Base-by-base conservation (phyloP, 2,113 vertebrate genomes). In the Petrocephalus microphthalmus region DNA sequence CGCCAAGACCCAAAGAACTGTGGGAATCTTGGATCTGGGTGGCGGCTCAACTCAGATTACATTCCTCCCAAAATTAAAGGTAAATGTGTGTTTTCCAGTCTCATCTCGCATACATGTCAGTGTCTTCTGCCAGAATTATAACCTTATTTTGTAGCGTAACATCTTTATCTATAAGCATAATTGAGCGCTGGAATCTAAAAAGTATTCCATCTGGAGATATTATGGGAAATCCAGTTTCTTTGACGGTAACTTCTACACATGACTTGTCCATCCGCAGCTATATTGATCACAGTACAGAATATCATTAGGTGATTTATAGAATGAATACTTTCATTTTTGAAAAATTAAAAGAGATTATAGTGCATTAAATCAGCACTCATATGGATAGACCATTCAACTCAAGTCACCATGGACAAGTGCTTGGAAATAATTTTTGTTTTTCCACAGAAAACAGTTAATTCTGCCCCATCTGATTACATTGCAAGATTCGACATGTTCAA, bases 21-120 rank as follows among this genome's bases (percentile, higher is more conserved):
- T 98, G 87, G 98, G 98, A 15, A 99, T 95, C 91, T 93, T 99
- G 95, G 98, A 99, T 93, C 90, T 99, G 91, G 98, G 98, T 84
- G 98, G 98, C 89, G 98, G 97, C 91, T 99, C 98, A 82, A 99
- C 98, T 42, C 98, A 99, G 90, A 99, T 99, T 93, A 99, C 98
- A 0, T 99, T 99, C 90, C 96, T 99, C 90, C 98, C 98, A 0
- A 96, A 93, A 86, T 96, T 96, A 90, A 95, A 96, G 97, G 98
- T 99, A 90, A 95, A 93, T 89, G 5, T 78, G 6, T 54, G 8
- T 29, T 67, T 81, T 49, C 49, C 67, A 54, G 25, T 87, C 42
- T 52, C 60, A 71, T 25, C n/a, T 74, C 25, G 5, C 71, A 74
- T 5, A 78, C 71, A 78, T 19, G 33, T n/a, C 29, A 8, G 29